Evolutionary conservation across 2,888 invertebrate genomes (phyloP).

Genomic region (Caenorhabditis sp.): DNA sequence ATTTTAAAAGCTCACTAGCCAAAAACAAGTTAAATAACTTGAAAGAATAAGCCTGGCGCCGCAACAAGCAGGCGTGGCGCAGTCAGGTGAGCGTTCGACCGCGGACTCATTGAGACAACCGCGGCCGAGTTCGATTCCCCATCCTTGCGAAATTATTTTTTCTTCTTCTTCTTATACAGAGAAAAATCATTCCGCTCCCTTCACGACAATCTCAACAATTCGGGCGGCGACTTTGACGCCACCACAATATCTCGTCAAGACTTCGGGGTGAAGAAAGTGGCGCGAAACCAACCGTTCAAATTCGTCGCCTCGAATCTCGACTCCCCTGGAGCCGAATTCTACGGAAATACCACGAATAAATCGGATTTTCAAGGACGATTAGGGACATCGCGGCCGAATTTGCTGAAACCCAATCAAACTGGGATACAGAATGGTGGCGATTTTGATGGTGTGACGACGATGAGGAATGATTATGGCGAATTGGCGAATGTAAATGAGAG

Average conservation of each 20-base stretch:
- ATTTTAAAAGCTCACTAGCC: too few species aligned
- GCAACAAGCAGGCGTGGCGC: too few species aligned
- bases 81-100: too few species aligned
- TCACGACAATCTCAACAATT: constrained; percentile 17
- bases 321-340: constrained; percentile 25
- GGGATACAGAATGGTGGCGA: constrained; percentile 34
- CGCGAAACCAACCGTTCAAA: constrained; percentile 35
- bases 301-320: constrained; percentile 13
- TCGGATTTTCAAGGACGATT: constrained; percentile 29
- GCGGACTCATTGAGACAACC: too few species aligned
- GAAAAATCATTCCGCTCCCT: constrained; percentile 6
- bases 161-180: neutral
- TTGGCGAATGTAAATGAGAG: constrained; percentile 23
- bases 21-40: too few species aligned
- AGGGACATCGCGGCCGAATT: constrained; percentile 19
- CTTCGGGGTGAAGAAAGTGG: constrained; percentile 28
- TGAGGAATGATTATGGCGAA: constrained; percentile 45
- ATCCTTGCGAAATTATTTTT: neutral
- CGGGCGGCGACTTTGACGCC: constrained; percentile 42
- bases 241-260: constrained; percentile 44
- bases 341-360: constrained; percentile 32
- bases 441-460: constrained; percentile 49
- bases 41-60: too few species aligned
- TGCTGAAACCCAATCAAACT: constrained; percentile 31
- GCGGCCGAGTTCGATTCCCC: too few species aligned